Conservation (phyloP, 2,797 vertebrate genomes). For the Tangara arthus region DNA sequence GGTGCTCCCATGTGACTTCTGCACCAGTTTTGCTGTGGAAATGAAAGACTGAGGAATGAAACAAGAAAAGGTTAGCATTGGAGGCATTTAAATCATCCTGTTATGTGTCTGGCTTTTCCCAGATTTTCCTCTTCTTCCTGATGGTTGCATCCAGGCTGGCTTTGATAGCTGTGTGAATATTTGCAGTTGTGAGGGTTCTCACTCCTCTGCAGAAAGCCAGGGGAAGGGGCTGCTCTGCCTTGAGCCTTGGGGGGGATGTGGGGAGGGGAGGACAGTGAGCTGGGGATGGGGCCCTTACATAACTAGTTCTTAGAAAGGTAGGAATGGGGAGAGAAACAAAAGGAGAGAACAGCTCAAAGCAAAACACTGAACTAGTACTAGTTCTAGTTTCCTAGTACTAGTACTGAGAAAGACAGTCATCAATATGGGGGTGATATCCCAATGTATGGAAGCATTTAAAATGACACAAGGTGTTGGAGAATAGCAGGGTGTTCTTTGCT, state of each 20-base stretch:
- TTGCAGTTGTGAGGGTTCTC: background rate
- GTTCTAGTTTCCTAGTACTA: too few relatives aligned
- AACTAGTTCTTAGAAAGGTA: background rate
- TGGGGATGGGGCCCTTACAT: background rate
- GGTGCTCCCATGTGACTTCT: background rate
- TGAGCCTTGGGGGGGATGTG: fast-evolving
- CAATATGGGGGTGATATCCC: background rate
- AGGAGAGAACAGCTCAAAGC: background rate
- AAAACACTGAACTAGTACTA: background rate
- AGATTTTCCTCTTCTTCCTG: background rate
- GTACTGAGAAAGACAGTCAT: background rate
- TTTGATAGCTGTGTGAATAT: fast-evolving
- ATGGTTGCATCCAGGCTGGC: background rate
- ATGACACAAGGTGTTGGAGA: background rate
- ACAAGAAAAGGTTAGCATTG: background rate
- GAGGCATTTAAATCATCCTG: background rate
- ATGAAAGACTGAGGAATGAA: background rate
- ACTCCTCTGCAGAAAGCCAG: background rate
- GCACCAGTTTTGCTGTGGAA: background rate
- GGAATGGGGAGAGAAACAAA: background rate
- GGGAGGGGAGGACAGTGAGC: background rate
- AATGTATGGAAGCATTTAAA: background rate
- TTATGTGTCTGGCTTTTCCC: background rate
- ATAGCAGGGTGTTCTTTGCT: background rate
- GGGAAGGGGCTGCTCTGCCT: background rate